A percentile compares a stretch with the other conserved stretches of the same genome.
These are phyloP conservation scores for Camelus dromedarius DNA, from an alignment of 2,113 vertebrate genomes.

Conservation along the genomic window DNA sequence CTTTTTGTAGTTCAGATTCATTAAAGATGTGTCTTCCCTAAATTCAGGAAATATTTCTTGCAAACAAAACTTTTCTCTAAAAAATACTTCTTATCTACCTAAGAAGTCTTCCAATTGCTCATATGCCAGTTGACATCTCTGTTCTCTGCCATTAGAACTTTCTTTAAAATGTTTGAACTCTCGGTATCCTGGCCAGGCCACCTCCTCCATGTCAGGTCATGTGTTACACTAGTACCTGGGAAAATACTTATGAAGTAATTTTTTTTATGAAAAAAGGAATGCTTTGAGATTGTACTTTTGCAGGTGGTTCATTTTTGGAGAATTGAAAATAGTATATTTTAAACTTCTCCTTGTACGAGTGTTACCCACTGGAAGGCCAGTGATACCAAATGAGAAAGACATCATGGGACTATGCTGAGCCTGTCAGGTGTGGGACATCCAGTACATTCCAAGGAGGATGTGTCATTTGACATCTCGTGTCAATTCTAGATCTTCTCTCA, in stretches of 20 bases:
- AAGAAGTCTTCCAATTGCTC: not conserved
- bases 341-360: not conserved
- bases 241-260: not conserved
- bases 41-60: not conserved
- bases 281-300: not conserved
- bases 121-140: not conserved
- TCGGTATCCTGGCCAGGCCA: not conserved
- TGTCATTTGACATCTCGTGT: not conserved
- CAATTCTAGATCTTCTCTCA: constrained; percentile 9
- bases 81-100: not conserved
- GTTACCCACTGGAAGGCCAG: not conserved
- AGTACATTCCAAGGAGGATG: not conserved
- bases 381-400: not conserved
- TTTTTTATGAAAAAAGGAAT: not conserved
- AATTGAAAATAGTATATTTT: not conserved
- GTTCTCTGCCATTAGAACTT: not conserved
- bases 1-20: not conserved
- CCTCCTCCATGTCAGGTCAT: not conserved
- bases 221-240: not conserved
- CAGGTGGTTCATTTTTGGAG: not conserved
- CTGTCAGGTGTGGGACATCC: not conserved
- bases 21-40: not conserved
- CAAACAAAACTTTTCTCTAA: not conserved
- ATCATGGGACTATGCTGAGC: not conserved
- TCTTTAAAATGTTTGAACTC: not conserved